Conservation (phyloP, 1,140 invertebrate species). For the Zaprionus gabonicus region DNA sequence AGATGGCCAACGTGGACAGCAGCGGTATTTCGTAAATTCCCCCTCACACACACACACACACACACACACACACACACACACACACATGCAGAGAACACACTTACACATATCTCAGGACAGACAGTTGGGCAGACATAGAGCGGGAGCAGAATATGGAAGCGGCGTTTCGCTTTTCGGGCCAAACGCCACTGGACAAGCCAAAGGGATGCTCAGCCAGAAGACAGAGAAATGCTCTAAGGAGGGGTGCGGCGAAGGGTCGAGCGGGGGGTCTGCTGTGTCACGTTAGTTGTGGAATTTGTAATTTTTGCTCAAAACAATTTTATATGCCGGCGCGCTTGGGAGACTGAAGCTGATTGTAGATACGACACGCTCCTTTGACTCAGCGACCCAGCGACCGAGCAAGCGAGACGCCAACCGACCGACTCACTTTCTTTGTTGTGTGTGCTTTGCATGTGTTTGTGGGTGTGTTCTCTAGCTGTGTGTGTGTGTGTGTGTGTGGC, state of each 20-base stretch:
- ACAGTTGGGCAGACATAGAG: background rate
- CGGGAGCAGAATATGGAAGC: slow-evolving; percentile 8
- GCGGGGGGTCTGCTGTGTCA: slow-evolving; percentile 18
- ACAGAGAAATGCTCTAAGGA: background rate
- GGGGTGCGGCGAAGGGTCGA: background rate
- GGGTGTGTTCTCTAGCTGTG: slow-evolving; percentile 3
- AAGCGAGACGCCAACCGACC: slow-evolving; percentile 7
- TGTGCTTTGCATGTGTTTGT: background rate
- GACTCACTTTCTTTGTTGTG: slow-evolving; percentile 53
- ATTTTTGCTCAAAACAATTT: slow-evolving; percentile 61
- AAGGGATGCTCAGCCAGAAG: background rate
- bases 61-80: background rate
- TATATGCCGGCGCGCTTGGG: slow-evolving; percentile 50
- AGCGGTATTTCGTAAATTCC: slow-evolving; percentile 36
- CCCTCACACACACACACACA: background rate
- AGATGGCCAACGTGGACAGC: slow-evolving; percentile 40
- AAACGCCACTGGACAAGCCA: slow-evolving; percentile 23
- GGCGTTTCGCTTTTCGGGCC: slow-evolving; percentile 29
- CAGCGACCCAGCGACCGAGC: slow-evolving; percentile 39
- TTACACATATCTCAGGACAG: background rate
- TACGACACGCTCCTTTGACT: slow-evolving; percentile 63
- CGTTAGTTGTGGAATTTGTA: slow-evolving; percentile 61
- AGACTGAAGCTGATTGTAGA: slow-evolving; percentile 64
- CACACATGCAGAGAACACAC: background rate
- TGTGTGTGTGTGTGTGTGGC: slow-evolving; percentile 1